Evolutionary conservation across 2,888 invertebrate genomes (phyloP).

Genomic region (Spisula solida): DNA sequence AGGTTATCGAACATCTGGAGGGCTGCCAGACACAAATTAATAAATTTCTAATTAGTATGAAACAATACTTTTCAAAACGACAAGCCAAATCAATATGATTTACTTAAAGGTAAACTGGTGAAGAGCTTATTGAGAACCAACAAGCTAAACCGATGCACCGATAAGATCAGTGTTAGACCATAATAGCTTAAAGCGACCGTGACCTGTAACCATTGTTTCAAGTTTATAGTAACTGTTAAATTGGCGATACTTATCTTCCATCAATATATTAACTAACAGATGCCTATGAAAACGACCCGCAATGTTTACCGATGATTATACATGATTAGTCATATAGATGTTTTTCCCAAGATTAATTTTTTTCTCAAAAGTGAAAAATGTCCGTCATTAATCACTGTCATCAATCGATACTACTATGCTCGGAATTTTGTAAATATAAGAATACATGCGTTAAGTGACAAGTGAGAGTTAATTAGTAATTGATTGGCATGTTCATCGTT

Average conservation of each 20-base stretch:
- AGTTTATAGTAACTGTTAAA: constrained; percentile 61
- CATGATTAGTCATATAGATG: constrained; percentile 45
- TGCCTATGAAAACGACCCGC: constrained; percentile 30
- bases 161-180: constrained; percentile 71
- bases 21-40: constrained; percentile 65
- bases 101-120: constrained; percentile 59
- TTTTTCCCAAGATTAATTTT: constrained; percentile 5
- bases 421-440: constrained; percentile 41
- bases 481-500: constrained; percentile 30
- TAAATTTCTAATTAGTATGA: constrained; percentile 69
- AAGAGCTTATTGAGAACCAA: constrained; percentile 32
- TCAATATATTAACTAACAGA: constrained; percentile 30
- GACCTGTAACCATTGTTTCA: constrained; percentile 64
- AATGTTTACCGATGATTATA: constrained; percentile 49
- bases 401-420: constrained; percentile 45
- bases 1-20: constrained; percentile 56
- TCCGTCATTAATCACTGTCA: constrained; percentile 55
- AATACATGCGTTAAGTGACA: constrained; percentile 40
- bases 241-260: constrained; percentile 56
- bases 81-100: constrained; percentile 53
- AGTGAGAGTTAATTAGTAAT: constrained; percentile 18
- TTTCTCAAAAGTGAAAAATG: constrained; percentile 25
- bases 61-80: constrained; percentile 57
- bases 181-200: constrained; percentile 64
- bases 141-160: constrained; percentile 41